Conservation (phyloP, 2,113 vertebrate genomes). For the Alosa alosa region DNA sequence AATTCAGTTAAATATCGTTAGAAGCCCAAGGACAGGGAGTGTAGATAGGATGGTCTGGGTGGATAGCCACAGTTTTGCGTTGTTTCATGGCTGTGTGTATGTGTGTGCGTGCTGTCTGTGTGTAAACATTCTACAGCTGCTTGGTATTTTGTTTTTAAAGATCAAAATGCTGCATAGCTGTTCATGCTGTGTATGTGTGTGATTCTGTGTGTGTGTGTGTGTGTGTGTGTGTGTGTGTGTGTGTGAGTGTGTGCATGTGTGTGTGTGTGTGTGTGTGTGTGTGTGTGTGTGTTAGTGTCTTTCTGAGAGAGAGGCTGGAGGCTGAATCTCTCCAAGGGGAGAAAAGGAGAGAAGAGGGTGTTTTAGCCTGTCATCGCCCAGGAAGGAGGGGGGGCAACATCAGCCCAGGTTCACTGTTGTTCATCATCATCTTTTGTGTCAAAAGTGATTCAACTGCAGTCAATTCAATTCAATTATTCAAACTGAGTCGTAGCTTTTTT, state of each 20-base stretch:
- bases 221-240: not conserved
- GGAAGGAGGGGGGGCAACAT: conserved; percentile 16
- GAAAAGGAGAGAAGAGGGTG: conserved; percentile 11
- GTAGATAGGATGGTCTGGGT: not conserved
- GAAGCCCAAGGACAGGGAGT: not conserved
- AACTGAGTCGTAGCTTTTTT: not conserved
- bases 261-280: not conserved
- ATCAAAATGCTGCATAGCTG: not conserved
- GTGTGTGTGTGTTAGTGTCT: not conserved
- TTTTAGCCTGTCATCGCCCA: not conserved
- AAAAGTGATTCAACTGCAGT: conserved; percentile 32
- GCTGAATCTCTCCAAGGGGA: conserved; percentile 24
- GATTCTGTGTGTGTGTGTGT: not conserved
- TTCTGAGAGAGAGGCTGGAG: conserved; percentile 2
- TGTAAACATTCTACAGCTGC: not conserved
- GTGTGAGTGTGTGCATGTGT: not conserved
- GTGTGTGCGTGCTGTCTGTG: not conserved
- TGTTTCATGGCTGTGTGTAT: not conserved
- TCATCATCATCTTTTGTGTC: conserved; percentile 21
- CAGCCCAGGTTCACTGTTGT: too few species aligned
- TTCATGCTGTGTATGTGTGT: not conserved
- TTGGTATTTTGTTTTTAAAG: not conserved
- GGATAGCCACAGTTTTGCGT: not conserved
- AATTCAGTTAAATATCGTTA: not conserved
- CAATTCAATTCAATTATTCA: conserved; percentile 15